These are phyloP conservation scores for Danaus plexippus DNA, from an alignment of 1,140 invertebrate genomes.

Conservation along the genomic window DNA sequence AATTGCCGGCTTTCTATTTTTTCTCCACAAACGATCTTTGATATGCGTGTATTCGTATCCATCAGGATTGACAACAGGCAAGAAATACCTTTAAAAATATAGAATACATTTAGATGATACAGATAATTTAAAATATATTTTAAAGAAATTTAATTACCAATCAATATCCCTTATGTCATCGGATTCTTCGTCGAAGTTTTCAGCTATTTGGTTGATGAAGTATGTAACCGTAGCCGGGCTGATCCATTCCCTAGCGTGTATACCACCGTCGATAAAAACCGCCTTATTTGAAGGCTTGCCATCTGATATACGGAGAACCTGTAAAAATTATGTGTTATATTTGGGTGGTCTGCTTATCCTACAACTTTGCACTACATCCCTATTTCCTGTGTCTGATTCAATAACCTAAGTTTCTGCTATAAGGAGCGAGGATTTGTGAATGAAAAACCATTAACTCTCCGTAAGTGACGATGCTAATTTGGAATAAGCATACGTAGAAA, in stretches of 20 bases:
- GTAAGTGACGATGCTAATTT: too few species aligned
- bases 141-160: constrained; percentile 70
- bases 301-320: constrained; percentile 78
- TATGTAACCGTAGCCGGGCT: constrained; percentile 88
- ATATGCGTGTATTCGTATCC: constrained; percentile 89
- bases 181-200: constrained; percentile 78
- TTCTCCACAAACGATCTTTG: constrained; percentile 85
- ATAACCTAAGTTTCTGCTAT: too few species aligned
- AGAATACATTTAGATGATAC: neutral
- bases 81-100: constrained; percentile 73
- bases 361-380: too few species aligned
- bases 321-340: constrained; percentile 7
- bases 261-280: constrained; percentile 81
- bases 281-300: constrained; percentile 74
- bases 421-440: too few species aligned
- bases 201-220: constrained; percentile 85
- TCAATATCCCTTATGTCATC: constrained; percentile 82
- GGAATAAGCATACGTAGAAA: too few species aligned
- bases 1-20: constrained; percentile 75
- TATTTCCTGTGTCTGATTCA: too few species aligned
- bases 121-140: constrained; percentile 2
- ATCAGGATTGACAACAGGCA: constrained; percentile 88
- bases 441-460: too few species aligned
- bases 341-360: too few species aligned
- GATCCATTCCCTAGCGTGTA: constrained; percentile 95